phyloP scores from a whole-genome alignment of 2,797 vertebrate genomes.

The Hipposideros larvatus region DNA sequence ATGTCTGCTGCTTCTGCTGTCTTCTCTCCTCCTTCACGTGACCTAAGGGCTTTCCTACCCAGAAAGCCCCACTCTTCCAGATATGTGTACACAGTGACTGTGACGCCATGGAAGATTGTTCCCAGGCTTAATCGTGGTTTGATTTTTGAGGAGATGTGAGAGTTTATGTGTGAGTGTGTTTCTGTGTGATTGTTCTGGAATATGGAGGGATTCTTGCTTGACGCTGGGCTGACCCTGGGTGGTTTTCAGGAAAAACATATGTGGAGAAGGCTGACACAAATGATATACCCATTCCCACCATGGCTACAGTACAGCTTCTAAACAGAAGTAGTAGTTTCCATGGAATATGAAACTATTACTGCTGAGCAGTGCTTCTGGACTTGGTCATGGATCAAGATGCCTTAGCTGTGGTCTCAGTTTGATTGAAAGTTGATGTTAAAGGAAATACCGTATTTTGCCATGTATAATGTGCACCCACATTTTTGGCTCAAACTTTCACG shows the following conservation, averaged over 20 bases:
- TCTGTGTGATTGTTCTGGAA: conserved; percentile 1
- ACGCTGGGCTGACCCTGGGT: background rate
- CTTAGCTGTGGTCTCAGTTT: background rate
- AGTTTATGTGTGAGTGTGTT: background rate
- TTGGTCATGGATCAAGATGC: background rate
- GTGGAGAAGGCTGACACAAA: background rate
- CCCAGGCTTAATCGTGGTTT: background rate
- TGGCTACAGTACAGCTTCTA: background rate
- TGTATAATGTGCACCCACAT: no score
- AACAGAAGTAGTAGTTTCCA: background rate
- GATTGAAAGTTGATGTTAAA: background rate
- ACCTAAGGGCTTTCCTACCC: background rate
- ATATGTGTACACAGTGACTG: background rate
- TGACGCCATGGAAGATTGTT: background rate
- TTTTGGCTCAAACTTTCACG: no score
- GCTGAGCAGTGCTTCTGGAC: background rate
- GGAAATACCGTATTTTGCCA: background rate
- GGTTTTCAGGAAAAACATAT: background rate
- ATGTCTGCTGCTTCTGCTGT: background rate
- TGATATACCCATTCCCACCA: background rate
- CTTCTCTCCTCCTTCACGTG: background rate
- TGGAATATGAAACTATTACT: conserved; percentile 1
- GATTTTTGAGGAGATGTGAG: background rate
- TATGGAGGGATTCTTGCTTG: background rate
- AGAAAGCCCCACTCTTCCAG: background rate